Evolutionary conservation across 2,113 vertebrate genomes (phyloP).

Genomic region (Podarcis raffonei): DNA sequence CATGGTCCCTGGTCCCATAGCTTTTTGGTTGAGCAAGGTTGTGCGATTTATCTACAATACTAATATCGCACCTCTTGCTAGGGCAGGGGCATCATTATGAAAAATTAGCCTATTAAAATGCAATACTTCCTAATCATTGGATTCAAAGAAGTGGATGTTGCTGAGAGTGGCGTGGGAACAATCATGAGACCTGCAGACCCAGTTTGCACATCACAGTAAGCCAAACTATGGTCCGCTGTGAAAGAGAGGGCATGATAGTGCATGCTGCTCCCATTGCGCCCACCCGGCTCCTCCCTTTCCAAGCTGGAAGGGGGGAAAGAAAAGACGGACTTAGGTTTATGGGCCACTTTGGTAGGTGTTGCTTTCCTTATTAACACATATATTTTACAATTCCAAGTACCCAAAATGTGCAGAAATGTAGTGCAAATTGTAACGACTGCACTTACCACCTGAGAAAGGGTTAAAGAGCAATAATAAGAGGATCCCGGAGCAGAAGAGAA

Average conservation of each 20-base stretch:
- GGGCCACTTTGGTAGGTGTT: conserved; percentile 11
- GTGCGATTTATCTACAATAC: background rate
- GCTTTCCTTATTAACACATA: conserved; percentile 38
- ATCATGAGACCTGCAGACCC: too few relatives aligned
- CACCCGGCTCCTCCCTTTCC: too few relatives aligned
- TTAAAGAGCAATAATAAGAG: conserved; percentile 74
- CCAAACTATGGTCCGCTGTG: too few relatives aligned
- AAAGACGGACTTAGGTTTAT: too few relatives aligned
- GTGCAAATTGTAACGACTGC: conserved; percentile 48
- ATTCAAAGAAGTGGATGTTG: background rate
- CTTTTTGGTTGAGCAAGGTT: background rate
- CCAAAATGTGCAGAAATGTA: conserved; percentile 52
- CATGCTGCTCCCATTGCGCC: too few relatives aligned
- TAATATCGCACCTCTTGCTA: background rate
- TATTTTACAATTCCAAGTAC: conserved; percentile 50
- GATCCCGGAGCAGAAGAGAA: conserved; percentile 74
- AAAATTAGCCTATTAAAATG: background rate
- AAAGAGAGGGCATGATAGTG: too few relatives aligned
- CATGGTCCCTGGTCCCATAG: background rate
- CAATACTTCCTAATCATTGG: background rate
- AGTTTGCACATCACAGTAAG: too few relatives aligned
- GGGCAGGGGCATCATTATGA: background rate
- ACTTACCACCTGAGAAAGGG: conserved; percentile 83
- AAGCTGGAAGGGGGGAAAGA: too few relatives aligned
- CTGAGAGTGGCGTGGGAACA: background rate